Conservation (phyloP, 2,113 vertebrate genomes). For the Tenrec ecaudatus region DNA sequence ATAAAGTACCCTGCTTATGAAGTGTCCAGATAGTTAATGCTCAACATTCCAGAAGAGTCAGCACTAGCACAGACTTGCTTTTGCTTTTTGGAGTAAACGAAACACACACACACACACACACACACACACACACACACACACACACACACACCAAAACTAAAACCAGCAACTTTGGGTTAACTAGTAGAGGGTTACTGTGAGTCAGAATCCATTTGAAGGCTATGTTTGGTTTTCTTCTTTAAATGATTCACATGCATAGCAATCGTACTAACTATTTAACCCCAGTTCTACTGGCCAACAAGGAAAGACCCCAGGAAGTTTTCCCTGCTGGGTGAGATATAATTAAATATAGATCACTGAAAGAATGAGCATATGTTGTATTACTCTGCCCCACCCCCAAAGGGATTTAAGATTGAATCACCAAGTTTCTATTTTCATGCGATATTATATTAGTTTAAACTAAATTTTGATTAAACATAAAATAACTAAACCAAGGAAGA, state of each 20-base stretch:
- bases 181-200: background rate
- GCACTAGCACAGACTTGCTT: background rate
- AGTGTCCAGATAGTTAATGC: constrained; percentile 35
- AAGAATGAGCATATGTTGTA: background rate
- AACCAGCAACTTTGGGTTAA: background rate
- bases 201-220: no score
- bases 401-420: constrained; percentile 16
- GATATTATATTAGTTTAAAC: constrained; percentile 47
- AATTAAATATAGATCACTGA: constrained; percentile 52
- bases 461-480: background rate
- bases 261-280: constrained; percentile 56
- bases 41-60: constrained; percentile 28
- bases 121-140: no score
- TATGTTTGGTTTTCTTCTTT: no score
- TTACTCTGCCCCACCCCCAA: background rate
- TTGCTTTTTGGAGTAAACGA: constrained; percentile 12
- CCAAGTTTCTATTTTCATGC: background rate
- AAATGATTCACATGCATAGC: constrained; percentile 1
- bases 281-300: background rate
- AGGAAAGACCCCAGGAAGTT: background rate
- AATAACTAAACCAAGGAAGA: no score
- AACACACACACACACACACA: background rate
- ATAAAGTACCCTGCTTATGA: background rate
- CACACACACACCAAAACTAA: background rate
- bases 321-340: background rate